Percentiles rank a stretch among this genome's conserved stretches.
These are phyloP conservation scores for Napeogenes inachia DNA, from an alignment of 2,888 invertebrate species.

Conservation along the genomic window DNA sequence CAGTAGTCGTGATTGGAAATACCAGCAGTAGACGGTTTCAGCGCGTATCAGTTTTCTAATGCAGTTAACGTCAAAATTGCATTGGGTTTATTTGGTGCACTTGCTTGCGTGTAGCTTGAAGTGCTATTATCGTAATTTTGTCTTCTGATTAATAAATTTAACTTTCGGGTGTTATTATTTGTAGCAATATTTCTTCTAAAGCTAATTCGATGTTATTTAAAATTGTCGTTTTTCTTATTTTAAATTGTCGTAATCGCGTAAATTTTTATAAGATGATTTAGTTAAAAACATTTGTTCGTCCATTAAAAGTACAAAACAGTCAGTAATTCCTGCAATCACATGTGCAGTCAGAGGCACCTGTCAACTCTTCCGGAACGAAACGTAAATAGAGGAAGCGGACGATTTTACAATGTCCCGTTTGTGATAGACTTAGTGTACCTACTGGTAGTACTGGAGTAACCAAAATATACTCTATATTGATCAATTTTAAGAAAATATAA, in stretches of 20 bases:
- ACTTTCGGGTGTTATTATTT: too few species aligned
- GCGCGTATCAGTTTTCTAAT: conserved; percentile 48
- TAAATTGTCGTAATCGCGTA: neutral
- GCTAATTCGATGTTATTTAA: too few species aligned
- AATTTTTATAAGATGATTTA: neutral
- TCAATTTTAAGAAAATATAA: too few species aligned
- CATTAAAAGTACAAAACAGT: conserved; percentile 1
- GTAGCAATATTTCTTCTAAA: too few species aligned
- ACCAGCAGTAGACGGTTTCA: neutral
- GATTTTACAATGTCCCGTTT: conserved; percentile 13
- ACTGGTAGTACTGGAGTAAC: too few species aligned
- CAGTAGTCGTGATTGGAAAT: conserved; percentile 7
- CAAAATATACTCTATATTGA: too few species aligned
- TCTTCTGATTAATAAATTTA: neutral
- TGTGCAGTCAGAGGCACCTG: conserved; percentile 21
- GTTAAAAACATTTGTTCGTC: conserved; percentile 1
- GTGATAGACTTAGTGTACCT: neutral
- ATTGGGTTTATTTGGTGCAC: conserved; percentile 33
- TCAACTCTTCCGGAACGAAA: conserved; percentile 20
- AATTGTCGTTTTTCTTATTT: too few species aligned
- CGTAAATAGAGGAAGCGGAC: conserved; percentile 21
- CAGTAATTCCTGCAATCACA: conserved; percentile 22
- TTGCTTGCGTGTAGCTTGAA: conserved; percentile 29
- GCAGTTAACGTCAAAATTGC: conserved; percentile 54
- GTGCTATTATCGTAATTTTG: conserved; percentile 11